phyloP scores from a whole-genome alignment of 2,888 invertebrate genomes.

The Agrochola macilenta region DNA sequence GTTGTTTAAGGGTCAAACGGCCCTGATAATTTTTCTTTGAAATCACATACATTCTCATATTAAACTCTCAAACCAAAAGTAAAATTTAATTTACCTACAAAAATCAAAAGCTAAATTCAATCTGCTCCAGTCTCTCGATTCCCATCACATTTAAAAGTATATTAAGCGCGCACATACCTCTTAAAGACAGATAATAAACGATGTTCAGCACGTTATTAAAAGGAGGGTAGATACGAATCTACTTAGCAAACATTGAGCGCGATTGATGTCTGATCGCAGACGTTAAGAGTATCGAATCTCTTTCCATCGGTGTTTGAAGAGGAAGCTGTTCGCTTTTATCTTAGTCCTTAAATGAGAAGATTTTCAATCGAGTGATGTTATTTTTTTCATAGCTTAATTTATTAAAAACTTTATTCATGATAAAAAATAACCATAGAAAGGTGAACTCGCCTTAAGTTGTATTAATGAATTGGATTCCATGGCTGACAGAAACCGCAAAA shows the following conservation, averaged over 20 bases:
- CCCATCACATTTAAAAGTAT: slow-evolving; percentile 38
- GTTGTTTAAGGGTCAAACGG: neutral
- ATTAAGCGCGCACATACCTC: slow-evolving; percentile 47
- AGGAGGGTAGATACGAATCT: slow-evolving; percentile 49
- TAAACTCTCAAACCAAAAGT: neutral
- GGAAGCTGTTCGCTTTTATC: slow-evolving; percentile 4
- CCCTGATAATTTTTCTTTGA: neutral
- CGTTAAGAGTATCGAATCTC: slow-evolving; percentile 27
- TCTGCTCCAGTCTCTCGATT: slow-evolving; percentile 9
- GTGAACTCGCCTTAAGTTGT: no score
- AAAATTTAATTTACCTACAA: slow-evolving; percentile 16
- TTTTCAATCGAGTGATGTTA: neutral
- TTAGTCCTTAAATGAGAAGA: neutral
- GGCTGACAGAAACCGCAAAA: no score
- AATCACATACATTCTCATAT: neutral
- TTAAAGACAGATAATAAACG: slow-evolving; percentile 49
- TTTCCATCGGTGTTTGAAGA: slow-evolving; percentile 12
- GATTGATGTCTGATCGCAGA: slow-evolving; percentile 41
- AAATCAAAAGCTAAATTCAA: slow-evolving; percentile 32
- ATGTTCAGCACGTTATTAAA: slow-evolving; percentile 45
- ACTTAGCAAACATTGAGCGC: slow-evolving; percentile 39
- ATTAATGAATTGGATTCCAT: no score
- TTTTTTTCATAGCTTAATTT: neutral
- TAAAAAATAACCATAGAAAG: no score
- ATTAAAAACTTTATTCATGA: no score